These are phyloP conservation scores for Chymomyza procnemis DNA, from an alignment of 2,888 invertebrate genomes.

Conservation along the genomic window DNA sequence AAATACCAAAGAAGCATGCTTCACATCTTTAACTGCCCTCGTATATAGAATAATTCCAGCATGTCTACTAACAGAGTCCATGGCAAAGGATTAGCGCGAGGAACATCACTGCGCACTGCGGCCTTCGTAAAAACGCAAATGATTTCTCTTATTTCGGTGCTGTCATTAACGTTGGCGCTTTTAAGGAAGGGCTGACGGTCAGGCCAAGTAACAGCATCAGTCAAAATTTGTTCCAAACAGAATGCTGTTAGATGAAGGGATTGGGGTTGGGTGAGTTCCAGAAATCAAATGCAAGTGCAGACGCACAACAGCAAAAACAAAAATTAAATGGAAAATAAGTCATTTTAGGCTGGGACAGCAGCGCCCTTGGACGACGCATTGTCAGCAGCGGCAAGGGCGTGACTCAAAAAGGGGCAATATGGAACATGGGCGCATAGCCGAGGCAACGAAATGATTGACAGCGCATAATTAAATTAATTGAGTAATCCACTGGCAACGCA, in stretches of 20 bases:
- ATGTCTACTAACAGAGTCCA: not conserved
- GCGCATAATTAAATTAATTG: conserved; percentile 80
- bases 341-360: conserved; percentile 41
- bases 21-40: too few relatives aligned
- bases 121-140: conserved; percentile 58
- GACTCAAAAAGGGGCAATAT: conserved; percentile 2
- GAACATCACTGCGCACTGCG: conserved; percentile 22
- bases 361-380: not conserved
- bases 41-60: not conserved
- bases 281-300: conserved; percentile 11
- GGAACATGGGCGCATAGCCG: conserved; percentile 10
- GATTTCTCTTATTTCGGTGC: conserved; percentile 63
- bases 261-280: not conserved
- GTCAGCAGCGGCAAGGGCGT: not conserved
- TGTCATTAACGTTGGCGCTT: conserved; percentile 19
- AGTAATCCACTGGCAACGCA: conserved; percentile 77
- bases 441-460: conserved; percentile 79
- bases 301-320: conserved; percentile 52
- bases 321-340: conserved; percentile 73
- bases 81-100: conserved; percentile 42
- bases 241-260: not conserved
- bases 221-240: conserved; percentile 14
- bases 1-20: too few relatives aligned
- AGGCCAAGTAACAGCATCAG: conserved; percentile 8
- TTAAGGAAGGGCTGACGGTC: not conserved